Evolutionary conservation across 30 jellyfish, hydroid and myxozoan genomes (phyloP), one percentile per base, ranked within the genome.

Genomic region (Rhopilema esculentum): DNA sequence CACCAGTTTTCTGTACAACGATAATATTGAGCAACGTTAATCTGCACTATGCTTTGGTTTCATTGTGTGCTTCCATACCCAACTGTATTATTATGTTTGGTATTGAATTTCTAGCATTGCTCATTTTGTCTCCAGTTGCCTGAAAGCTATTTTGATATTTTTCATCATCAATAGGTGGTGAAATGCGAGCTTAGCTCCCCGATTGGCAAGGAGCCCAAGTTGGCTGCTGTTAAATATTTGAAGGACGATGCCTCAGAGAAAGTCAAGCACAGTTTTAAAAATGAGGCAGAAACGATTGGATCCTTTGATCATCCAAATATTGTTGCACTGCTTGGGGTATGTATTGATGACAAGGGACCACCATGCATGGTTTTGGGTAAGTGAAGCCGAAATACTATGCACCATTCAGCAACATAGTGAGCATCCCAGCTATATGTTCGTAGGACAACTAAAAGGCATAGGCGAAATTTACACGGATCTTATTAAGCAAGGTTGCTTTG

Each of bases 221-320:
- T 91, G 61, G 81, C 92, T 16, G 97, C 97, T 16, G 97, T 91
- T 16, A 91, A 91, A 61, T 91, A 85, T 61, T 72, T 91, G 66
- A 91, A 91, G 53, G 91, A 89, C 61, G 93, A 86, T 31, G 96
- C 97, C 18, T 69, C 93, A 20, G 92, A 79, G 1, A 77, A 86
- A 68, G 83, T 86, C 69, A 83, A 86, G 82, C 61, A 28, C 30
- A 86, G 86, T 71, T 91, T 91, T 49, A 67, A 69, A 30, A 85
- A 33, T 30, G 97, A 91, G 48, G 93, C 89, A 22, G 89, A 91
- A 51, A 85, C 85, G 28, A 20, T 91, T 19, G 79, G 97, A 29
- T 73, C 89, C 8, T 91, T 85, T 64, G 87, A 79, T 51, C 97
- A 91, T 74, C 88, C 66, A 26, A 91, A 91, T 32, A 81, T 91